phyloP scores from a whole-genome alignment of 2,888 invertebrate species.

The Brenthis daphne region DNA sequence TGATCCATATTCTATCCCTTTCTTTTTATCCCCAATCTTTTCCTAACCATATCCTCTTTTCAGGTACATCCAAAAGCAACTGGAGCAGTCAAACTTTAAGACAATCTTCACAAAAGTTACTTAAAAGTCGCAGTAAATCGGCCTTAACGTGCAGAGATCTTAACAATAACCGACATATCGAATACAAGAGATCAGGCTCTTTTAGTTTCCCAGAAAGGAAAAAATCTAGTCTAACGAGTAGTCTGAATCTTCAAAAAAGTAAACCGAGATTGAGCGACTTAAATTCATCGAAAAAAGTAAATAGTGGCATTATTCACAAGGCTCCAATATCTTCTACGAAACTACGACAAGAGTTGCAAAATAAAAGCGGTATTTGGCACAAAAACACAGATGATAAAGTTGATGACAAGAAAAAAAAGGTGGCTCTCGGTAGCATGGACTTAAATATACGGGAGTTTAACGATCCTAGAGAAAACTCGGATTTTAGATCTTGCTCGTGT shows the following conservation, averaged over 20 bases:
- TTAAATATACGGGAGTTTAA: conserved; percentile 11
- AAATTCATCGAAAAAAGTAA: neutral
- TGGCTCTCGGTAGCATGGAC: conserved; percentile 28
- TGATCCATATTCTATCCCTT: conserved; percentile 26
- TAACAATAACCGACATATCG: conserved; percentile 13
- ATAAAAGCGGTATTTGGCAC: conserved; percentile 16
- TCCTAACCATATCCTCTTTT: conserved; percentile 37
- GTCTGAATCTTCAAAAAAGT: conserved; percentile 2
- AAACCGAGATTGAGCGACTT: conserved; percentile 4
- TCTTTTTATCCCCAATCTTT: conserved; percentile 13
- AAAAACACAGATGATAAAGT: neutral
- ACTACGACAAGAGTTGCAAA: conserved; percentile 6
- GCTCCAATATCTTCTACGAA: neutral
- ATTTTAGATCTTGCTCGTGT: conserved; percentile 19
- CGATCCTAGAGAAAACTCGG: neutral
- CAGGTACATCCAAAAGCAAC: conserved; percentile 48
- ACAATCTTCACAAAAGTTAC: conserved; percentile 35
- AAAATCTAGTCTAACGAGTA: conserved; percentile 13
- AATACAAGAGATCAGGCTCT: conserved; percentile 20
- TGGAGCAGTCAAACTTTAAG: conserved; percentile 29
- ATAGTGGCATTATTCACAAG: neutral
- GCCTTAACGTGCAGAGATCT: conserved; percentile 29
- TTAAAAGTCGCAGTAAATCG: conserved; percentile 42
- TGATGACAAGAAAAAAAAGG: conserved; percentile 34
- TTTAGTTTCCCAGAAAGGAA: conserved; percentile 14